These are phyloP conservation scores for Cotesia glomerata DNA, from an alignment of 1,140 invertebrate species.

Conservation along the genomic window DNA sequence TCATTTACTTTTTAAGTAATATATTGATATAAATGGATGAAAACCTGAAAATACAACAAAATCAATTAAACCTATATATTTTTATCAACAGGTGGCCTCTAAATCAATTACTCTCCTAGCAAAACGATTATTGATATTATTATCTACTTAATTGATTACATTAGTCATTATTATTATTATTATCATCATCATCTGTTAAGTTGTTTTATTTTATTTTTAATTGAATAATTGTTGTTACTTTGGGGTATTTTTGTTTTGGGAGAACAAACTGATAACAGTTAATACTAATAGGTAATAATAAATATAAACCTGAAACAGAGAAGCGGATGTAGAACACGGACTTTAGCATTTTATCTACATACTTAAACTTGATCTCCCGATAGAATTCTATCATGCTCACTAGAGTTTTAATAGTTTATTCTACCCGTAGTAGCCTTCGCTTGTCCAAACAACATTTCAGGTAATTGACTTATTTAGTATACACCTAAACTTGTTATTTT, in stretches of 20 bases:
- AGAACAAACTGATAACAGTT: neutral
- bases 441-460: conserved; percentile 4
- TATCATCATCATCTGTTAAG: too few species aligned
- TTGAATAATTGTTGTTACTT: too few species aligned
- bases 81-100: conserved; percentile 21
- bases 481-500: conserved; percentile 15
- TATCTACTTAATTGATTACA: neutral
- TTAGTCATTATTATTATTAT: neutral
- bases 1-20: neutral
- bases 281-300: neutral
- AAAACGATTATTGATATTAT: neutral
- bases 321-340: neutral
- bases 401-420: conserved; percentile 27
- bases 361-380: conserved; percentile 25
- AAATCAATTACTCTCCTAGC: neutral
- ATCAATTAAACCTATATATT: neutral
- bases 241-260: too few species aligned
- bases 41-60: neutral
- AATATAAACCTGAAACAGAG: neutral
- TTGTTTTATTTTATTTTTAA: too few species aligned
- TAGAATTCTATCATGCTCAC: conserved; percentile 12
- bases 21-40: neutral
- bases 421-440: conserved; percentile 1
- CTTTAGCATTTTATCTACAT: conserved; percentile 26
- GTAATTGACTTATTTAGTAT: conserved; percentile 27